Evolutionary conservation across 2,888 invertebrate species (phyloP), one percentile per base, ranked within the genome.

Genomic region (Drosophila subquinaria): DNA sequence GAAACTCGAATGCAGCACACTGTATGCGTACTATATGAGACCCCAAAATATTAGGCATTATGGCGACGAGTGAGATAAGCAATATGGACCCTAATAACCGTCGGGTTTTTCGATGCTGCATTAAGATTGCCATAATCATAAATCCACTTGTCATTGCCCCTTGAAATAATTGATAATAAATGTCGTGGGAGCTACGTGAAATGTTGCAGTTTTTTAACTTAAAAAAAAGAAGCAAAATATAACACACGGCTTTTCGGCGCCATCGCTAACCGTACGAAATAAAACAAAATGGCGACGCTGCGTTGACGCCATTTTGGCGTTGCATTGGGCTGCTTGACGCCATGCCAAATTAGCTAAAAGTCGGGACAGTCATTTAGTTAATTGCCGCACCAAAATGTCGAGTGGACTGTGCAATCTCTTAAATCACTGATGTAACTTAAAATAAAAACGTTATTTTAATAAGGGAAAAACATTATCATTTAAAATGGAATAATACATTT

Each of bases 311-410:
- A 70, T 64, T 36, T 36, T 76, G 72, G 62, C 75, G 57, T 64
- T 67, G 86, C 83, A 61, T 64, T 36, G 69, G 78, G 67, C 64
- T 82, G 81, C 65, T 90, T 87, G 92, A 87, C 88, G 89, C 91
- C 89, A 88, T 79, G 90, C 91, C 90, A 91, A 91, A 91, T 91
- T 91, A 91, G 91, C 87, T 79, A 76, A 83, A 76, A 81, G 81
- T 82, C 82, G 68, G 75, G 76, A 80, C 81, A 87, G 82, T 83
- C 90, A 88, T 91, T 90, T 83, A 81, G 89, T 91, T 91, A 91
- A 91, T 91, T 91, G 90, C 75, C 75, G 69, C 71, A 73, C 64
- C 78, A 71, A 78, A 74, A 70, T 64, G 57, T 79, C 69, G 73
- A 53, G 38, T 60, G 43, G 61, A 62, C 57, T 66, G 73, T 76